Percentiles rank a stretch among this genome's conserved stretches.
Evolutionary conservation across 2,797 vertebrate species (phyloP).

Genomic region (Staurois parvus): DNA sequence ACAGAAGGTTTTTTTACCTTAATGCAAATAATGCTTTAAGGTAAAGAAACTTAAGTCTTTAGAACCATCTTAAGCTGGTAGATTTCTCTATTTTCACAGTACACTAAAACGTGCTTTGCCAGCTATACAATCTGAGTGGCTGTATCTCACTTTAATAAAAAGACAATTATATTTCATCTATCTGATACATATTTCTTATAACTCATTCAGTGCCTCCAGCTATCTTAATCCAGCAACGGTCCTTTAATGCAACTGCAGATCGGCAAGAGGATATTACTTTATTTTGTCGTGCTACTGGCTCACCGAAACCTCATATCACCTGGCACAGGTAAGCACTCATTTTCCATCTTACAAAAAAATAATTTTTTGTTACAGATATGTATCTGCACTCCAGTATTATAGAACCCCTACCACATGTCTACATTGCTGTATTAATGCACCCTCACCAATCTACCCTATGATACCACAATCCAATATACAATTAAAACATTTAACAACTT

Average conservation of each 20-base stretch:
- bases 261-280: conserved; percentile 90
- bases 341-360: not conserved
- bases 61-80: too few relatives aligned
- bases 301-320: conserved; percentile 88
- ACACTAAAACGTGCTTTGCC: not conserved
- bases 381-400: too few relatives aligned
- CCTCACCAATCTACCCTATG: too few relatives aligned
- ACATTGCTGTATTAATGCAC: too few relatives aligned
- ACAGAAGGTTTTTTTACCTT: too few relatives aligned
- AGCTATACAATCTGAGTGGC: not conserved
- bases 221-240: conserved; percentile 87
- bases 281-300: conserved; percentile 89
- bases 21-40: too few relatives aligned
- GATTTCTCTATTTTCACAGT: not conserved
- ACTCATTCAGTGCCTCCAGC: conserved; percentile 87
- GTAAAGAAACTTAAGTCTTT: too few relatives aligned
- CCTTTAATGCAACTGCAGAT: conserved; percentile 95
- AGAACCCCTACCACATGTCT: too few relatives aligned
- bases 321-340: conserved; percentile 88
- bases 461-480: too few relatives aligned
- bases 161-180: not conserved
- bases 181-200: not conserved
- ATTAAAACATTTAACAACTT: too few relatives aligned
- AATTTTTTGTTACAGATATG: too few relatives aligned
- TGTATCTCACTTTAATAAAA: not conserved